phyloP scores from a whole-genome alignment of 2,888 invertebrate species.

The Atethmia centrago region DNA sequence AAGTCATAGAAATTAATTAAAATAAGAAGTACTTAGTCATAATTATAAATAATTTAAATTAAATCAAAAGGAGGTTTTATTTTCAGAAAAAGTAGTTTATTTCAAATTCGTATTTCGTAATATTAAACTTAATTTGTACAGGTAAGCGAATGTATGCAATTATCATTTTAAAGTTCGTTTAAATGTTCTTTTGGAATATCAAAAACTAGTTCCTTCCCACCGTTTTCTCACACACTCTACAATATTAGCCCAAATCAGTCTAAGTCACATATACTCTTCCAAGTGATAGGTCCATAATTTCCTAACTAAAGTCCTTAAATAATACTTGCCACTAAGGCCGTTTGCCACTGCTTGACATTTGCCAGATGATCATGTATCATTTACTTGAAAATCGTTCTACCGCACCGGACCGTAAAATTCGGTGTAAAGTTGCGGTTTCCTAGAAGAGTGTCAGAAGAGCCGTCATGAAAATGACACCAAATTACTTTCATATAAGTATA shows the following conservation, averaged over 20 bases:
- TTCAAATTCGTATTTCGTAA: slow-evolving; percentile 16
- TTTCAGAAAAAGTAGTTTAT: slow-evolving; percentile 38
- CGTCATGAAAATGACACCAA: background rate
- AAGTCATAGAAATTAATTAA: slow-evolving; percentile 19
- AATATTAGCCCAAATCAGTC: slow-evolving; percentile 52
- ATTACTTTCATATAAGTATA: background rate
- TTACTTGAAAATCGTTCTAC: background rate
- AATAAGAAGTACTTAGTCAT: slow-evolving; percentile 43
- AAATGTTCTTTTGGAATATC: background rate
- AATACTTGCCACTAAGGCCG: background rate
- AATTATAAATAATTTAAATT: slow-evolving; percentile 33
- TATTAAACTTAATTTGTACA: slow-evolving; percentile 40
- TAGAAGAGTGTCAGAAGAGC: background rate
- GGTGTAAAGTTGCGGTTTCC: background rate
- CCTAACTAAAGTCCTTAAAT: slow-evolving; percentile 14
- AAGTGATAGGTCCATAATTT: slow-evolving; percentile 29
- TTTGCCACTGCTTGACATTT: background rate
- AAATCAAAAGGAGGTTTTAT: slow-evolving; percentile 19
- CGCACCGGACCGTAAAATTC: background rate
- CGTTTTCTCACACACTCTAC: background rate
- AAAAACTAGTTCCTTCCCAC: background rate
- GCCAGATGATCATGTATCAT: too few species aligned
- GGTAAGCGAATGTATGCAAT: background rate
- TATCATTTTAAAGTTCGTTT: background rate
- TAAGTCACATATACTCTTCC: slow-evolving; percentile 18